A percentile compares a stretch with the other conserved stretches of the same genome.
Evolutionary conservation across 1,140 invertebrate species (phyloP).

Genomic region (Parasteatoda tepidariorum): DNA sequence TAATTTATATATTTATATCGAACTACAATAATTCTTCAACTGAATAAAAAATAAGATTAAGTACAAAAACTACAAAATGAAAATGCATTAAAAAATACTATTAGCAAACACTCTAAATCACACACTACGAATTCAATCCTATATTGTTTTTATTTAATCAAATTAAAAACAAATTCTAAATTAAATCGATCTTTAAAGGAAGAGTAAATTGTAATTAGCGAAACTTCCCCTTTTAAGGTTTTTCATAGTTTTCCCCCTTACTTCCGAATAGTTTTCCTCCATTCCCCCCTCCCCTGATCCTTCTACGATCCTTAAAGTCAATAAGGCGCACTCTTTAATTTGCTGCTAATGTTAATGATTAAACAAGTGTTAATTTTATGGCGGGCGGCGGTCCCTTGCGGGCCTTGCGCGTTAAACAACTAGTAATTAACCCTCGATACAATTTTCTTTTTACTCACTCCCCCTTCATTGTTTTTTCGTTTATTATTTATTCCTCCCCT

Average conservation of each 20-base stretch:
- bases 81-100: no score
- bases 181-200: no score
- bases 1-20: no score
- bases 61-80: no score
- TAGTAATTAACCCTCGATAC: slow-evolving; percentile 59
- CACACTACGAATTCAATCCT: no score
- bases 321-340: slow-evolving; percentile 59
- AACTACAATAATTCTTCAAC: no score
- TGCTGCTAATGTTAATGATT: slow-evolving; percentile 59
- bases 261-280: no score
- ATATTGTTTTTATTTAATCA: no score
- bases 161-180: no score
- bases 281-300: neutral
- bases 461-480: slow-evolving; percentile 3
- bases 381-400: slow-evolving; percentile 34
- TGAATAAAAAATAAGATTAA: no score
- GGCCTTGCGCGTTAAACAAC: slow-evolving; percentile 49
- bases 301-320: slow-evolving; percentile 42
- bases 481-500: slow-evolving; percentile 19
- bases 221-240: slow-evolving; percentile 13
- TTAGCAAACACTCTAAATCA: no score
- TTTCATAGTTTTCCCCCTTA: neutral
- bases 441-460: slow-evolving; percentile 34
- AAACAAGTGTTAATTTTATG: slow-evolving; percentile 61
- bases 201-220: slow-evolving; percentile 25